These are phyloP conservation scores for Alloscopus bannaensis DNA, from an alignment of 2,888 invertebrate species.

Conservation along the genomic window DNA sequence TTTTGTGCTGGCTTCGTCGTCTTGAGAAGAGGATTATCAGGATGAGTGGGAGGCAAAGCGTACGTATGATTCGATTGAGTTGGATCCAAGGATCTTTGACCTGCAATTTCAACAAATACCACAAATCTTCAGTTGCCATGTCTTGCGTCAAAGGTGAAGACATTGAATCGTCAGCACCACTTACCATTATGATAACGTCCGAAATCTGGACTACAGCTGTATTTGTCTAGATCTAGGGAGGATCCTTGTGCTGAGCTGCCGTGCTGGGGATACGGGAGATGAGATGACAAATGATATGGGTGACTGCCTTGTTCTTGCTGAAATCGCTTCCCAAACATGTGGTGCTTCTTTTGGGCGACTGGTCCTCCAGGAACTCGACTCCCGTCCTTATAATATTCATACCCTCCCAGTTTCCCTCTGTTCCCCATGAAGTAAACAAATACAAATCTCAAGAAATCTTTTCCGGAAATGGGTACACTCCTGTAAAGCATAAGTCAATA, in stretches of 20 bases:
- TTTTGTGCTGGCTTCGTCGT: slow-evolving; percentile 62
- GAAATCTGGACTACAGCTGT: slow-evolving; percentile 84
- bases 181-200: slow-evolving; percentile 74
- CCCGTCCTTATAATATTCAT: slow-evolving; percentile 73
- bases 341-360: slow-evolving; percentile 92
- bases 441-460: background rate
- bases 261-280: slow-evolving; percentile 60
- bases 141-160: background rate
- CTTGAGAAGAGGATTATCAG: slow-evolving; percentile 65
- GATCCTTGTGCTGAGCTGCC: slow-evolving; percentile 73
- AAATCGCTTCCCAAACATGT: slow-evolving; percentile 92
- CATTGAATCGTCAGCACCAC: background rate
- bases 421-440: background rate
- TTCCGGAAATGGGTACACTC: background rate
- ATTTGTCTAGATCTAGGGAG: slow-evolving; percentile 78
- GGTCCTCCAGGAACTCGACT: slow-evolving; percentile 77
- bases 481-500: background rate
- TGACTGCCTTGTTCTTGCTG: slow-evolving; percentile 80
- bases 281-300: slow-evolving; percentile 65
- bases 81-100: slow-evolving; percentile 53
- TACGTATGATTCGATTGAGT: slow-evolving; percentile 92
- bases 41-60: slow-evolving; percentile 80
- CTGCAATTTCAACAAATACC: background rate
- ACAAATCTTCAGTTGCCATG: background rate
- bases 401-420: slow-evolving; percentile 72